Evolutionary conservation across 1,140 invertebrate genomes (phyloP), one percentile per base, ranked within the genome.

Genomic region (Halictus rubicundus): DNA sequence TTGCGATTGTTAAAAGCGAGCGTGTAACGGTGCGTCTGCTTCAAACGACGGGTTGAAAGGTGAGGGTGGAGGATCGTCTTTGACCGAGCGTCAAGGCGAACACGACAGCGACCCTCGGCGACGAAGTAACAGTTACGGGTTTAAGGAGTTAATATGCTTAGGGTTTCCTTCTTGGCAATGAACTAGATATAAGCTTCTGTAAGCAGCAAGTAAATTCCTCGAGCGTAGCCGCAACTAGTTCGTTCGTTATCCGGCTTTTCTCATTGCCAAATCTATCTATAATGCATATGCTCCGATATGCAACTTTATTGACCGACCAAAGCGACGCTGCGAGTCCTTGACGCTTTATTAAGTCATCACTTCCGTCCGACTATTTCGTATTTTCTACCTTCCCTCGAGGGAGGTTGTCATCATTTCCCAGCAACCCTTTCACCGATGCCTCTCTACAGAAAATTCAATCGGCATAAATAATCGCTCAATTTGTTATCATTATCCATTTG

Each of bases 81-180:
- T 84, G 71, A 84, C 81, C 83, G 64, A 82, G 39, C 83, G 32
- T 80, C 83, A 75, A 86, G 84, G 76, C 80, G 32, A 52, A 25
- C 52, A 25, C 70, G 80, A 69, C 77, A 74, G 63, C 66, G 87
- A 88, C 78, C 84, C 87, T 90, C 88, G 80, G 87, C 75, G 85
- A 86, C 81, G 65, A 84, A 86, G 75, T 68, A 87, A 83, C 81
- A 81, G 71, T 71, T 78, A 81, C 63, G 69, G 87, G 83, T 89
- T 87, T 90, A 88, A 80, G 81, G 83, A 73, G 86, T 88, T 92
- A 91, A 92, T 92, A 88, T 88, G 88, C 88, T 93, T 93, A 92
- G 88, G 92, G 92, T 92, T 93, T 93, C 92, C 83, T 88, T 89
- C 90, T 93, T 92, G 92, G 92, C 92, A 92, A 92, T 93, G 91